Base-by-base conservation (phyloP, 2,797 vertebrate genomes). In the Chaunax sp. region DNA sequence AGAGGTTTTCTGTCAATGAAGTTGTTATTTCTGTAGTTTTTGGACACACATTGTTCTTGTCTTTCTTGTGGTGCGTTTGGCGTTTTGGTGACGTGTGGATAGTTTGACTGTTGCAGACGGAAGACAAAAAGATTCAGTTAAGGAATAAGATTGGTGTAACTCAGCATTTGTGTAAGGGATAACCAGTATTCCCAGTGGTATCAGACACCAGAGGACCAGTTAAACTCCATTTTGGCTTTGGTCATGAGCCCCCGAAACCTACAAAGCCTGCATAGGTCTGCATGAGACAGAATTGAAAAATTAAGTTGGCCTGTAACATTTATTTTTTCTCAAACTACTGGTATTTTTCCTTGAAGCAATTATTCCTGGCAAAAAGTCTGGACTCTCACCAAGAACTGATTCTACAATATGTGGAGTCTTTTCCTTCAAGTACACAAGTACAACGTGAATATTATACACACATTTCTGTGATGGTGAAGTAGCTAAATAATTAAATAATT, bases 71-170 rank as follows among this genome's bases (percentile, higher is more conserved):
- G 63, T 28, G 2, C 30, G 30, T 53, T 73, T 43, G 71, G 60
- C 46, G 56, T 64, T 69, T 72, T 1, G 30, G 50, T 50, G 55
- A 45, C 45, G 72, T 43, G 65, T 35, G 26, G 70, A 38, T 53
- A 61, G 52, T 44, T 49, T 23, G 33, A 64, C 61, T 56, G 55
- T 46, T 65, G 30, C 54, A 55, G 38, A 49, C n/a, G 46, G 20
- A 60, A 62, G 45, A 54, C 52, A 53, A 44, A 40, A 61, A 61
- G 8, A 60, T 43, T 22, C 9, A 55, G 20, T 38, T 33, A 4
- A 26, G 28, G 30, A 53, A 5, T 46, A 26, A 41, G 20, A 64
- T 28, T 14, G 12, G 11, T 45, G 22, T 50, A 30, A 51, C 50
- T 52, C 15, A 49, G 41, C 5, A 2, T 3, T 18, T 5, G 11